Evolutionary conservation across 2,888 invertebrate species (phyloP), one percentile per base, ranked within the genome.

Genomic region (Plebejus argus): DNA sequence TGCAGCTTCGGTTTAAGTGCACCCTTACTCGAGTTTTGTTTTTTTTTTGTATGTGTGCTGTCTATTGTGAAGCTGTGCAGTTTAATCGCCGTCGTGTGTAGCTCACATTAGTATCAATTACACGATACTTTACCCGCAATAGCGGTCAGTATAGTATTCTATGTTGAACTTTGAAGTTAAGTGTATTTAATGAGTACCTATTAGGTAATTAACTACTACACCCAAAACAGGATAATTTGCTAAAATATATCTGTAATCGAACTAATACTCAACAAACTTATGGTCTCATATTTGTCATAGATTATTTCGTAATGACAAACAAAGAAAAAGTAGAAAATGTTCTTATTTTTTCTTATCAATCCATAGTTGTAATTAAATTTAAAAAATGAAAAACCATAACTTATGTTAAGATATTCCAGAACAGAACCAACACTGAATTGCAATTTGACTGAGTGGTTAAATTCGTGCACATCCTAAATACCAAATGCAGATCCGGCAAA

Each of bases 401-500:
- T 3, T 12, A 28, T 28, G 28, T 28, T 28, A 28, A 12, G 10
- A 10, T 3, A 10, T 45, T 45, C 10, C 45, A 45, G 45, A 45
- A 45, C 10, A 45, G 3, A 12, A 45, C 45, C 12, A 45, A 45
- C 10, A 45, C 3, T 10, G 45, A 45, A 45, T 53, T 53, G 53
- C 53, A 53, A 53, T 5, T 53, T 18, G 53, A 53, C 18, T 58
- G 6, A 7, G 58, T 15, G 15, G 18, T 18, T 2, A 58, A 20
- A 58, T 20, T 58, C n/a, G 58, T 61, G 20, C 20, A 61, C 20
- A 20, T 61, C 58, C 10, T n/a, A 20, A 20, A 20, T 61, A 20
- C 28, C 66, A 66, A 66, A 66, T 66, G 66, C 20, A 28, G 66
- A 66, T 66, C 66, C 66, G 28, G 28, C 23, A 66, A 66, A 10